Evolutionary conservation across 1,140 invertebrate species (phyloP).

Genomic region (Propsilocerus akamusi): DNA sequence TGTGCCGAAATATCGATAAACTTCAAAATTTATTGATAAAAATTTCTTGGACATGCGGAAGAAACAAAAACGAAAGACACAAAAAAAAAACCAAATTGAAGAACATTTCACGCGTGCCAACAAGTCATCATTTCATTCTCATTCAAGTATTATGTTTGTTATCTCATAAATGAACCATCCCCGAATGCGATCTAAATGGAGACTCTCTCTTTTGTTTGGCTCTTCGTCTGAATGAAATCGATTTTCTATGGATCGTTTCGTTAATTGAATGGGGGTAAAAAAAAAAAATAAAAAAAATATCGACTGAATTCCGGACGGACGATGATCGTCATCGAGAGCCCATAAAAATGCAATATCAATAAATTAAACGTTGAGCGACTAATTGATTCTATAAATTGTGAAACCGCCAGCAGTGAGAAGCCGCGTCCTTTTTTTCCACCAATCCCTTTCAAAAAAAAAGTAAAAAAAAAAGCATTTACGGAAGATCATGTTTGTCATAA

Average conservation of each 20-base stretch:
- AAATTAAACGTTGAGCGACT: background rate
- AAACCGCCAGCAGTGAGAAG: background rate
- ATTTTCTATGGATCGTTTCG: background rate
- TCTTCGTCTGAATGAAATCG: background rate
- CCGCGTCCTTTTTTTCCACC: background rate
- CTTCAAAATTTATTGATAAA: no score
- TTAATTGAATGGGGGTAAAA: background rate
- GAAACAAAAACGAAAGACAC: no score
- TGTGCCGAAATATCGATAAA: no score
- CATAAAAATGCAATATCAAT: background rate
- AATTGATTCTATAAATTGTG: background rate
- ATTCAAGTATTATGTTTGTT: background rate
- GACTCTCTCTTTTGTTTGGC: background rate
- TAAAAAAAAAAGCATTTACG: background rate
- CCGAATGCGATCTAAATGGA: no score
- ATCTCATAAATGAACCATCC: background rate
- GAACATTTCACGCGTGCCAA: background rate
- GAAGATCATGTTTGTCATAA: no score
- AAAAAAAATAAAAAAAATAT: no score
- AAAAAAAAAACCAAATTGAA: no score
- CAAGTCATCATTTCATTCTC: background rate
- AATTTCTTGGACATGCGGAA: no score
- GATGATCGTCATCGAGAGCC: no score
- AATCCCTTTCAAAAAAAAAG: background rate
- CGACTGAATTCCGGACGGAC: no score